Conservation (phyloP, 64 coral and sea anemone species). For the Astreopora myriophthalma region DNA sequence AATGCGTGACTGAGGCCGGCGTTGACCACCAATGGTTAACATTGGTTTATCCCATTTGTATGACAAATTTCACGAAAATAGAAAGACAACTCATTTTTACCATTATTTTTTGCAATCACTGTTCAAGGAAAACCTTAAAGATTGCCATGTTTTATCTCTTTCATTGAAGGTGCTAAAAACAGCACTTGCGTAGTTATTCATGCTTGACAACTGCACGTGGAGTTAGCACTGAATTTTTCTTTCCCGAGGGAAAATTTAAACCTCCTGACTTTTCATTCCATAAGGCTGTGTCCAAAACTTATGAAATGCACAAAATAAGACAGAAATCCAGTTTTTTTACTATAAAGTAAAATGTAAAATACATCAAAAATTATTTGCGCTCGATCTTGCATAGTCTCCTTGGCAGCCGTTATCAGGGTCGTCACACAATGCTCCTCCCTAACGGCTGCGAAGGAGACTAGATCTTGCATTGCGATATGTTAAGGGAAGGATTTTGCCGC, state of each 20-base stretch:
- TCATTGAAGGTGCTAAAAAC: not conserved
- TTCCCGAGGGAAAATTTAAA: not conserved
- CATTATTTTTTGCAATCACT: not conserved
- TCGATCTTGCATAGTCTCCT: too few species aligned
- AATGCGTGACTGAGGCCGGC: constrained; percentile 3
- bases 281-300: constrained; percentile 16
- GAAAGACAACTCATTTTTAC: constrained; percentile 7
- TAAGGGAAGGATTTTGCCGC: too few species aligned
- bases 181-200: not conserved
- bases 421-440: too few species aligned
- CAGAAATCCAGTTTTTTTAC: too few species aligned
- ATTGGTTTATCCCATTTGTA: constrained; percentile 28
- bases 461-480: too few species aligned
- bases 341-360: too few species aligned
- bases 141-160: not conserved
- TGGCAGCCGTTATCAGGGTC: too few species aligned
- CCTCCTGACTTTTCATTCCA: not conserved
- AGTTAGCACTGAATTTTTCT: constrained; percentile 23
- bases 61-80: constrained; percentile 16
- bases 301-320: not conserved
- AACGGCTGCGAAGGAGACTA: too few species aligned
- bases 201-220: not conserved
- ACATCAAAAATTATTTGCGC: too few species aligned
- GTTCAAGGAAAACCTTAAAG: constrained; percentile 17
- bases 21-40: not conserved